These are phyloP conservation scores for Melangyna quadrimaculata DNA, from an alignment of 2,888 invertebrate genomes.

Conservation along the genomic window DNA sequence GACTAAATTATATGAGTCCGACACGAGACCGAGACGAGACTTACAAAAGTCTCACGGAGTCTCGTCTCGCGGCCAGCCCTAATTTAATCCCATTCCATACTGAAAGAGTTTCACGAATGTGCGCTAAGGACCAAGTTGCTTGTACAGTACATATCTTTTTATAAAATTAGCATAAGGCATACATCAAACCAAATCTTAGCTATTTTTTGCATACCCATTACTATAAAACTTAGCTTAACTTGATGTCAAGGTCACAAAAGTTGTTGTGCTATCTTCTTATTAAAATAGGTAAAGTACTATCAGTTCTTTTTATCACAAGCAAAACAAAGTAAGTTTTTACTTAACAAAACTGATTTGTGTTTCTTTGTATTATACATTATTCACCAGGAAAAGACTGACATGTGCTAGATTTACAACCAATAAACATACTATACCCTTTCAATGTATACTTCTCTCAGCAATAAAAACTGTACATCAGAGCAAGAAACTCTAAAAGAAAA, in stretches of 20 bases:
- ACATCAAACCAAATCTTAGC: background rate
- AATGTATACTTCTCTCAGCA: background rate
- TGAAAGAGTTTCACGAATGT: no score
- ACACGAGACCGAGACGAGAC: no score
- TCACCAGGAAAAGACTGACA: background rate
- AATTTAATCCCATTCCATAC: no score
- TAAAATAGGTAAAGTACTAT: background rate
- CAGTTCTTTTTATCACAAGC: background rate
- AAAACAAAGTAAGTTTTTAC: background rate
- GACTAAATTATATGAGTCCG: no score
- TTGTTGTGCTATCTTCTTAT: background rate
- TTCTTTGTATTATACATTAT: background rate
- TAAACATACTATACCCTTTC: background rate
- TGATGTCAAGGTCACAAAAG: background rate
- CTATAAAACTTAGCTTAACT: background rate
- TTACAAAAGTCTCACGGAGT: no score
- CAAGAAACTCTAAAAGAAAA: background rate
- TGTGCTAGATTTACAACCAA: constrained; percentile 21
- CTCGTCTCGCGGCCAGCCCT: no score
- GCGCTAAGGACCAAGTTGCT: no score
- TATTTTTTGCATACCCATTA: background rate
- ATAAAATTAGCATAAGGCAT: no score
- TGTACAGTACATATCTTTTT: no score
- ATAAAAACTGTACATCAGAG: background rate
- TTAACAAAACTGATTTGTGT: background rate